Evolutionary conservation across 2,113 vertebrate genomes (phyloP).

Genomic region (Coptodon bakossiorum): DNA sequence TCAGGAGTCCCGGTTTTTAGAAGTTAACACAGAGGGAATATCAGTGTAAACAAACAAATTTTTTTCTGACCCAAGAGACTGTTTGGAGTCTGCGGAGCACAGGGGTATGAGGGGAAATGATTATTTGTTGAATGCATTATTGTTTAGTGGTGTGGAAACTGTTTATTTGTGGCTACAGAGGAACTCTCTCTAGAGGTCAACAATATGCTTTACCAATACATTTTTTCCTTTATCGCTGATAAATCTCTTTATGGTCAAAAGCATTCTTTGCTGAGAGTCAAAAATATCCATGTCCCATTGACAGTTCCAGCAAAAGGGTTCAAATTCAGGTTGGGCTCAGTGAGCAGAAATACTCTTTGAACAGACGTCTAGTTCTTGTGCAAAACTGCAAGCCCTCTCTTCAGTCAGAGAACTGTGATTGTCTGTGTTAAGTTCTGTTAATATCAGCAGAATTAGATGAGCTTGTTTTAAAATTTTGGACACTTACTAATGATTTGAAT

Average conservation of each 20-base stretch:
- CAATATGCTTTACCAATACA: slow-evolving; percentile 2
- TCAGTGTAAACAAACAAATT: slow-evolving; percentile 26
- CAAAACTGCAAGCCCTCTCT: neutral
- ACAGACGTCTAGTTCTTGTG: neutral
- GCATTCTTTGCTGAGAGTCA: neutral
- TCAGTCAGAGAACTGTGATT: neutral
- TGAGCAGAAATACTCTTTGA: neutral
- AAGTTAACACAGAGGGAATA: slow-evolving; percentile 14
- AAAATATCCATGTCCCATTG: neutral
- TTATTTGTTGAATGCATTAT: slow-evolving; percentile 46
- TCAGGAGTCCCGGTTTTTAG: neutral
- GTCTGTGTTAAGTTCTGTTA: neutral
- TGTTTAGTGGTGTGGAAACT: slow-evolving; percentile 25
- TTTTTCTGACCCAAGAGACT: slow-evolving; percentile 8
- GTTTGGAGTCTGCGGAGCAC: slow-evolving; percentile 17
- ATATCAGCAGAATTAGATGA: neutral
- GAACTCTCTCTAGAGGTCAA: slow-evolving; percentile 15
- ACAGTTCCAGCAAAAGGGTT: neutral
- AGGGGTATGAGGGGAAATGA: slow-evolving; percentile 15
- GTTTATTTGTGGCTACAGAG: slow-evolving; percentile 25
- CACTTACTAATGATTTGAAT: neutral
- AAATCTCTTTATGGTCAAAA: neutral
- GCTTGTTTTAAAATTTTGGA: neutral
- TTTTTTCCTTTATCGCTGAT: neutral
- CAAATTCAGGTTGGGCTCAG: neutral